Percentiles rank a stretch among this genome's conserved stretches.
Evolutionary conservation across 2,888 invertebrate genomes (phyloP).

Genomic region (Drosophila neutralis): DNA sequence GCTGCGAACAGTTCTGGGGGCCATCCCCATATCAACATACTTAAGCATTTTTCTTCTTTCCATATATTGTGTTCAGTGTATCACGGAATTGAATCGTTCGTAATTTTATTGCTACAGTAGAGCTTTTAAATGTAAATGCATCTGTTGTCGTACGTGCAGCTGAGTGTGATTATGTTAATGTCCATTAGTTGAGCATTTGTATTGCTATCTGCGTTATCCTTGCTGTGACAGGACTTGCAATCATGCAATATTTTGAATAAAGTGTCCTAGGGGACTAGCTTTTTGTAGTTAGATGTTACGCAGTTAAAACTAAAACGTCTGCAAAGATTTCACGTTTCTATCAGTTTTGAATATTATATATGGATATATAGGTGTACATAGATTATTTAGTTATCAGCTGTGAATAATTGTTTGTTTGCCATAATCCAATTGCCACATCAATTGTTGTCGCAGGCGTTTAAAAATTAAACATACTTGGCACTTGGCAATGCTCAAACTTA

Average conservation of each 20-base stretch:
- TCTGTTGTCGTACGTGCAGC: neutral
- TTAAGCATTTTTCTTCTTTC: neutral
- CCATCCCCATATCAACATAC: neutral
- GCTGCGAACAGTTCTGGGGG: too few relatives aligned
- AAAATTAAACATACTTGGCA: constrained; percentile 20
- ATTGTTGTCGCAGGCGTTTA: constrained; percentile 22
- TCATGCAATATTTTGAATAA: neutral
- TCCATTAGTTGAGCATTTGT: constrained; percentile 23
- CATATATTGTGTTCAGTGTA: neutral
- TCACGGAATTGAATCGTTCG: neutral
- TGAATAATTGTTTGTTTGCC: constrained; percentile 6
- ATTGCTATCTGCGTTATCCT: neutral
- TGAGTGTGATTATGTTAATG: constrained; percentile 35
- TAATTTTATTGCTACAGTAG: neutral
- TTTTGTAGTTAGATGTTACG: neutral
- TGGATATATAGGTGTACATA: neutral
- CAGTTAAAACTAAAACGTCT: neutral
- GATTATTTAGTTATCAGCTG: constrained; percentile 22
- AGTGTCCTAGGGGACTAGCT: neutral
- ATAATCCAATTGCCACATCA: constrained; percentile 27
- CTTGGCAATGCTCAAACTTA: constrained; percentile 2
- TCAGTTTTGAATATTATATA: neutral
- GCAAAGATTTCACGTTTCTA: neutral
- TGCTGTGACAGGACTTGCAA: constrained; percentile 25
- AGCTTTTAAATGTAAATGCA: neutral